phyloP scores from a whole-genome alignment of 2,113 vertebrate species.

The Carollia perspicillata region DNA sequence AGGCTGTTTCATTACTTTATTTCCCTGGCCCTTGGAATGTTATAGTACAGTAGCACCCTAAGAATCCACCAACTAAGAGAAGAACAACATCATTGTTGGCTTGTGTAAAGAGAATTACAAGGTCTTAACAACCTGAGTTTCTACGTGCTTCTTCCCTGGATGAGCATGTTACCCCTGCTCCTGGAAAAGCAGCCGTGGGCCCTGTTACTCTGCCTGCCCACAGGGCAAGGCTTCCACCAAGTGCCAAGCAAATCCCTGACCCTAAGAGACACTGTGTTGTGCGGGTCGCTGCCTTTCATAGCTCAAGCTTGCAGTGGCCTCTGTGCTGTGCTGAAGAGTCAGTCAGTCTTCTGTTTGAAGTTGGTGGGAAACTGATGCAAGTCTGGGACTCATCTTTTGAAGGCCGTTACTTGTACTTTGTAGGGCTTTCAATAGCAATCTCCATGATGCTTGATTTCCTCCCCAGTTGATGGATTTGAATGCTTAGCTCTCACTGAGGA shows the following conservation, averaged over 20 bases:
- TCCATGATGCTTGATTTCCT: neutral
- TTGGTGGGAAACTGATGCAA: neutral
- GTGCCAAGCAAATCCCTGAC: no score
- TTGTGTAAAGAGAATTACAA: neutral
- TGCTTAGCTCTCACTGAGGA: neutral
- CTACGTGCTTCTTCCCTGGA: accelerated
- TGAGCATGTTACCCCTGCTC: neutral
- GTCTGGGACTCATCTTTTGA: no score
- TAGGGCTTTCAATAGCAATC: neutral
- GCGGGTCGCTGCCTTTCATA: neutral
- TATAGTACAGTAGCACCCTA: neutral
- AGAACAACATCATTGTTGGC: neutral
- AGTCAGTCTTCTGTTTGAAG: accelerated
- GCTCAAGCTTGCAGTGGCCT: neutral
- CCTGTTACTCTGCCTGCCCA: accelerated
- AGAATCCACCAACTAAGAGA: neutral
- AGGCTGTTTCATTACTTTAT: neutral
- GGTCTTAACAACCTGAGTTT: neutral
- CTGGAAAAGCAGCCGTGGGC: neutral
- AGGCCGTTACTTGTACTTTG: accelerated
- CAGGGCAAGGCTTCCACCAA: no score
- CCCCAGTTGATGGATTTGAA: no score
- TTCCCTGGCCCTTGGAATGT: neutral
- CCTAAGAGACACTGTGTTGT: neutral
- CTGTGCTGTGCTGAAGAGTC: neutral